Base-by-base conservation (phyloP, 2,888 invertebrate genomes). In the Euproctis similis region DNA sequence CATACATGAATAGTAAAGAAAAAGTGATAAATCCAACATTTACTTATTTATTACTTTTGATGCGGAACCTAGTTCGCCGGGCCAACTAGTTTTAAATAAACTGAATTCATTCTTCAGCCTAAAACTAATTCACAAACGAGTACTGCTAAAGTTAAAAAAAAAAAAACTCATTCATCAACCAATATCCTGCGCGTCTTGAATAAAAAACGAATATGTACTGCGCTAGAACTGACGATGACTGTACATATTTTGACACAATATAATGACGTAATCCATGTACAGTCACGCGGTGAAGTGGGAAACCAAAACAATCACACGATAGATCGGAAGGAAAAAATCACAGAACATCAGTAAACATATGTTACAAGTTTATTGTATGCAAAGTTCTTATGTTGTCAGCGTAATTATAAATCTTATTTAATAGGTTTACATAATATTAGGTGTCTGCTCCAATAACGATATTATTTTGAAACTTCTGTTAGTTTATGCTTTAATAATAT, bases 221-320 rank as follows among this genome's bases (percentile, higher is more conserved):
- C 24, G 25, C 22, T 10, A 16, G n/a, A n/a, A 28, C 26, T n/a
- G 14, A 36, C 9, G 23, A 46, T 46, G 38, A 46, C 36, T 27
- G 12, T 26, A 38, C 41, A 36, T 26, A 22, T 36, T 12, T 36
- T 8, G 26, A 32, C 28, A 31, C 22, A 34, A 42, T 38, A 28
- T 28, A 20, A 31, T 53, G 41, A 54, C 53, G 55, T 40, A 34
- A 54, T 28, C 20, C 8, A 24, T 12, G 37, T 43, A 39, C 42
- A 45, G 41, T 48, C 32, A 38, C 28, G 27, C 20, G 25, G 32
- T 39, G 34, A 30, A 54, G 58, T 44, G 58, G 31, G 40, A 41
- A 54, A 64, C 42, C 59, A 45, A 62, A 68, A 68, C 65, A 67
- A 55, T 69, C 71, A 60, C 68, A 71, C 66, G 69, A 47, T 48